phyloP scores from a whole-genome alignment of 2,888 invertebrate species.

The Gymnosoma rotundatum region DNA sequence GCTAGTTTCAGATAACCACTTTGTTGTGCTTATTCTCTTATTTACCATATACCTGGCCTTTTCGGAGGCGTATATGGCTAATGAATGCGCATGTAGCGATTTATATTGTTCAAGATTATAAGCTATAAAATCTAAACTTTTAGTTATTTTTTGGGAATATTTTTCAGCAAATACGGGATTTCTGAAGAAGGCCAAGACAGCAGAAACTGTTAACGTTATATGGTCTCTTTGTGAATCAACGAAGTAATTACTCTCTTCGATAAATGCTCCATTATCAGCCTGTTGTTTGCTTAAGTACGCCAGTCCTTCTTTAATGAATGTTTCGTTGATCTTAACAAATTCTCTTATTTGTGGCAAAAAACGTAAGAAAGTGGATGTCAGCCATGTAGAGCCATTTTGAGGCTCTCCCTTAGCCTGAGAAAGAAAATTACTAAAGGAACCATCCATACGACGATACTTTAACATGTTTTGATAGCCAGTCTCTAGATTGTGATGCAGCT shows the following conservation, averaged over 20 bases:
- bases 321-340: slow-evolving; percentile 83
- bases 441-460: slow-evolving; percentile 86
- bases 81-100: slow-evolving; percentile 89
- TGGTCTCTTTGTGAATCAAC: slow-evolving; percentile 87
- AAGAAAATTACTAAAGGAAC: slow-evolving; percentile 93
- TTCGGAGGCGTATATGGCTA: slow-evolving; percentile 90
- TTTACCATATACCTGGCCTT: slow-evolving; percentile 88
- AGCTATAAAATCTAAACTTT: slow-evolving; percentile 89
- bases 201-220: slow-evolving; percentile 89
- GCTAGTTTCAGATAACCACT: slow-evolving; percentile 84
- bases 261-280: slow-evolving; percentile 89
- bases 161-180: slow-evolving; percentile 75
- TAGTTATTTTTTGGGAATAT: slow-evolving; percentile 87
- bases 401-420: slow-evolving; percentile 73
- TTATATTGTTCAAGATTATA: slow-evolving; percentile 85
- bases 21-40: slow-evolving; percentile 79
- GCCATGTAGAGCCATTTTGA: slow-evolving; percentile 87
- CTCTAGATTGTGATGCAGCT: too few relatives aligned
- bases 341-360: slow-evolving; percentile 87
- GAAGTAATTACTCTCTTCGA: slow-evolving; percentile 88
- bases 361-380: slow-evolving; percentile 92
- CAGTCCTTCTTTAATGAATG: slow-evolving; percentile 84
- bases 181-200: slow-evolving; percentile 88
- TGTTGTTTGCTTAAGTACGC: slow-evolving; percentile 88
- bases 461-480: slow-evolving; percentile 88